Conservation (phyloP, 2,797 vertebrate genomes). For the Alosa sapidissima region DNA sequence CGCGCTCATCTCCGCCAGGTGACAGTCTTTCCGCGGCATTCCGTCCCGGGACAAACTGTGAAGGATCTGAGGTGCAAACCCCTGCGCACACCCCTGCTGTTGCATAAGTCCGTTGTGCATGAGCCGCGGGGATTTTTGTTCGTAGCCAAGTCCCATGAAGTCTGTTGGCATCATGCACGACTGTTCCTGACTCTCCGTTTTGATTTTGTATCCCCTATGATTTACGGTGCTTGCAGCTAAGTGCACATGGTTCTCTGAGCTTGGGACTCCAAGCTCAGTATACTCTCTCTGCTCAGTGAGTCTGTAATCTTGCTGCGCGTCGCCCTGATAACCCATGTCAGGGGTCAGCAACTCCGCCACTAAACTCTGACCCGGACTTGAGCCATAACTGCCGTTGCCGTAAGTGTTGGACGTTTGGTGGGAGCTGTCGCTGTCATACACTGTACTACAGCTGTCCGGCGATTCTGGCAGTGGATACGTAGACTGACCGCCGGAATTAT, state of each 20-base stretch:
- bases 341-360: slow-evolving; percentile 86
- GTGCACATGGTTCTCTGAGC: slow-evolving; percentile 48
- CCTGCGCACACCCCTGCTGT: slow-evolving; percentile 54
- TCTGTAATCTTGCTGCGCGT: slow-evolving; percentile 56
- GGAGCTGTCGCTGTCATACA: slow-evolving; percentile 75
- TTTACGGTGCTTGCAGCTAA: slow-evolving; percentile 58
- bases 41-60: slow-evolving; percentile 53
- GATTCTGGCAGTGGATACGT: slow-evolving; percentile 70
- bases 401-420: slow-evolving; percentile 62
- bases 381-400: slow-evolving; percentile 56
- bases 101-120: slow-evolving; percentile 63
- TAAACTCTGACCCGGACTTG: slow-evolving; percentile 77
- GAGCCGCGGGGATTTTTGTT: slow-evolving; percentile 68
- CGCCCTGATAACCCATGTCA: slow-evolving; percentile 68
- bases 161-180: slow-evolving; percentile 81
- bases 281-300: slow-evolving; percentile 75
- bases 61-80: slow-evolving; percentile 55
- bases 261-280: slow-evolving; percentile 77
- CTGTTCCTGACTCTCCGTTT: slow-evolving; percentile 78
- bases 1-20: slow-evolving; percentile 58
- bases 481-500: slow-evolving; percentile 51
- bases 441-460: slow-evolving; percentile 72
- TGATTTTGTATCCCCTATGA: slow-evolving; percentile 78
- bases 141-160: slow-evolving; percentile 70
- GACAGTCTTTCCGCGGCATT: slow-evolving; percentile 61